Conservation (phyloP, 2,888 invertebrate genomes). For the Crepidodera aurea region DNA sequence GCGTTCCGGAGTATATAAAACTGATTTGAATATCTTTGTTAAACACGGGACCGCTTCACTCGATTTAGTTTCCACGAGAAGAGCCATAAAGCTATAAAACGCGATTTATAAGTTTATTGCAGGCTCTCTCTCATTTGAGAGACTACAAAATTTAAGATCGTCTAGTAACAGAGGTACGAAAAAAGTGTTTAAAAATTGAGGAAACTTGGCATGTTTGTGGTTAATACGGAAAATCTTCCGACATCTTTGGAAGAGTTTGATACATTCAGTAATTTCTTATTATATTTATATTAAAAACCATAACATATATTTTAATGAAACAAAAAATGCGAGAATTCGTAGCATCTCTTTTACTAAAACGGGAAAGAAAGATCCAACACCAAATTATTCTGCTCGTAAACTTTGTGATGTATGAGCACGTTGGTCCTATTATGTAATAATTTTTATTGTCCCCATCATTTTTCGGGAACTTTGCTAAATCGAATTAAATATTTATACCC, state of each 20-base stretch:
- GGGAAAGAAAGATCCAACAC: constrained; percentile 40
- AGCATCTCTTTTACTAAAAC: not conserved
- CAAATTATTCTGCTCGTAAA: constrained; percentile 18
- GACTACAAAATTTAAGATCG: constrained; percentile 47
- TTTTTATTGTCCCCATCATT: constrained; percentile 37
- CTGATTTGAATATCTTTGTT: constrained; percentile 55
- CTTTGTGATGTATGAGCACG: constrained; percentile 29
- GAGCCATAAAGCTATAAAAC: constrained; percentile 61
- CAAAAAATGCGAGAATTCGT: no score
- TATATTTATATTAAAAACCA: no score
- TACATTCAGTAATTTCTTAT: no score
- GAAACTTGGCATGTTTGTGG: no score
- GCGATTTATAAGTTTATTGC: constrained; percentile 60
- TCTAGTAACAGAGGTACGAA: not conserved
- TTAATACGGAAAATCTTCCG: no score
- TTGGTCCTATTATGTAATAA: constrained; percentile 41
- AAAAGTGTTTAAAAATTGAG: not conserved
- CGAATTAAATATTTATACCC: no score
- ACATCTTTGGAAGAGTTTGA: no score
- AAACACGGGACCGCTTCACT: constrained; percentile 51
- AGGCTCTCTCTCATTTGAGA: constrained; percentile 49
- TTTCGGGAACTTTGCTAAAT: no score
- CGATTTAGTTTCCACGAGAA: constrained; percentile 54
- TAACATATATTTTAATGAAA: no score
- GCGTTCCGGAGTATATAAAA: constrained; percentile 31